Conservation (phyloP, 1,140 invertebrate species). For the Rhizoglyphus robini region DNA sequence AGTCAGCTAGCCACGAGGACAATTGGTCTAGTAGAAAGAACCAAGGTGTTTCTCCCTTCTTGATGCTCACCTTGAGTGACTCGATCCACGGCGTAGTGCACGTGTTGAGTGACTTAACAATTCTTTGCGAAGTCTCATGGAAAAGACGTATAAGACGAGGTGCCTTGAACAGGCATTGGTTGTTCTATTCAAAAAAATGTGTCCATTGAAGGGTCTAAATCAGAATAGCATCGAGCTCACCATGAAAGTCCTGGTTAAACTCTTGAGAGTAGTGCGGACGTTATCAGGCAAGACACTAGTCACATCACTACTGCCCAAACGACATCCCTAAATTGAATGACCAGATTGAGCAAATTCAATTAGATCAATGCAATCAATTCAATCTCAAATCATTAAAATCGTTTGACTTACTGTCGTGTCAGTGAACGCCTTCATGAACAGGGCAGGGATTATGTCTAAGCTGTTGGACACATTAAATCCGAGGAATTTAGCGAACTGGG, state of each 20-base stretch:
- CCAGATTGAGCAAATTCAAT: not conserved
- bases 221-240: too few relatives aligned
- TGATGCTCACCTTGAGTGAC: conserved; percentile 4
- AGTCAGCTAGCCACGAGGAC: conserved; percentile 21
- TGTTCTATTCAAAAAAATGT: conserved; percentile 10
- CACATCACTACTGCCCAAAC: conserved; percentile 10
- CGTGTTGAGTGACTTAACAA: conserved; percentile 13
- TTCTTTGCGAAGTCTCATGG: conserved; percentile 13
- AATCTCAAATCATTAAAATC: not conserved
- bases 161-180: conserved; percentile 18
- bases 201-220: not conserved
- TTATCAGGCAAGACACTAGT: not conserved
- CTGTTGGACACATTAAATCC: conserved; percentile 19
- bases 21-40: conserved; percentile 21
- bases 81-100: conserved; percentile 22
- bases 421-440: conserved; percentile 22
- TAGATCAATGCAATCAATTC: not conserved
- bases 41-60: conserved; percentile 22
- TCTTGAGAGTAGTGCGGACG: conserved; percentile 6
- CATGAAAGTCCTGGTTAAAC: conserved; percentile 16
- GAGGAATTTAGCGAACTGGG: conserved; percentile 20
- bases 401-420: conserved; percentile 20
- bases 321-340: conserved; percentile 11
- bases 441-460: conserved; percentile 16
- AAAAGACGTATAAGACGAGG: conserved; percentile 18